Evolutionary conservation across 2,113 vertebrate species (phyloP).

Genomic region (Nesoenas mayeri): DNA sequence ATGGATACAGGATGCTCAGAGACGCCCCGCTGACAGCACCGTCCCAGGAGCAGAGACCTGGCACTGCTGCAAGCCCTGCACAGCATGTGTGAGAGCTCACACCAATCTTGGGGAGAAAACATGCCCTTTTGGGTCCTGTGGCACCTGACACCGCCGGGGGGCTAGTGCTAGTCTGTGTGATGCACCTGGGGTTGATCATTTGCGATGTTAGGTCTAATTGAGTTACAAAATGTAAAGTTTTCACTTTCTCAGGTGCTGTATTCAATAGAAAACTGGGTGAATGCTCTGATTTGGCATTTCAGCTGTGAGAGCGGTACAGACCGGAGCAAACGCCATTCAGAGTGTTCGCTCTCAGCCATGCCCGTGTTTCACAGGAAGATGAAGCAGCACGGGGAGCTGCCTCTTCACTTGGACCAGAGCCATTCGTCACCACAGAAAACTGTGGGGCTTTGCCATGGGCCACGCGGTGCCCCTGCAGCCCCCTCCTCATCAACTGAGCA

Average conservation of each 20-base stretch:
- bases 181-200: background rate
- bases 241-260: background rate
- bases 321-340: background rate
- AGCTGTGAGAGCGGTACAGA: background rate
- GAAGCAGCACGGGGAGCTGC: background rate
- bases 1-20: background rate
- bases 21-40: accelerated
- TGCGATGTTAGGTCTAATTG: background rate
- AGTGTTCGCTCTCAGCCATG: background rate
- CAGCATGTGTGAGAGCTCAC: accelerated
- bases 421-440: background rate
- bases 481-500: background rate
- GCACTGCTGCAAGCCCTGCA: background rate
- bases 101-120: background rate
- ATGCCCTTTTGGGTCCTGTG: background rate
- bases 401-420: accelerated
- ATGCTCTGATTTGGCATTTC: background rate
- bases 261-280: background rate
- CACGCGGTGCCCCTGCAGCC: background rate
- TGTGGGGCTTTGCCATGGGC: background rate
- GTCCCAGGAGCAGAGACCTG: background rate
- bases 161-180: background rate
- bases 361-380: background rate
- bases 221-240: background rate
- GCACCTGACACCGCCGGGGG: background rate